Evolutionary conservation across 2,113 vertebrate genomes (phyloP), one percentile per base, ranked within the genome.

Genomic region (Thomomys bottae): DNA sequence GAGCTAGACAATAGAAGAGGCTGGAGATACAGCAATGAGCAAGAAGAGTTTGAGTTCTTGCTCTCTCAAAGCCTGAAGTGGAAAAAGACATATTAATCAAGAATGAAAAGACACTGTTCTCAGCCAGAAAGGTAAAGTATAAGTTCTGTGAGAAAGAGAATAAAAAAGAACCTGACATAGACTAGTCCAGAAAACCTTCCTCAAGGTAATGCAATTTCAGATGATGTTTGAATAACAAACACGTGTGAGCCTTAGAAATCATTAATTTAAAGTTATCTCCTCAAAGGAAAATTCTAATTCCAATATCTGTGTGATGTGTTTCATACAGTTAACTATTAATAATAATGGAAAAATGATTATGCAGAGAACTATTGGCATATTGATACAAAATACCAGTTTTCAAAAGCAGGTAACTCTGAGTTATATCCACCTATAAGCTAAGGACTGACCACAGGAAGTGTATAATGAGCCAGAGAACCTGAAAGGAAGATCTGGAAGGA

Each of bases 61-160:
- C 10, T 66, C 38, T 42, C 23, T 84, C 67, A 36, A 63, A 84
- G 24, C 40, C 40, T 76, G 24, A 36, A 64, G 24, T 14, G 6
- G 18, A 7, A 20, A 75, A 54, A 61, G 40, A 70, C 9, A 61
- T 28, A 45, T 68, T 73, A 20, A 64, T 73, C 66, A 88, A 36
- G n/a, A 84, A 14, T 30, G 8, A 24, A 23, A 92, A 83, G 87
- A 72, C 77, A 72, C 30, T 8, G 9, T 57, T 38, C 42, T 88
- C 38, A 89, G 38, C 67, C 70, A 26, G 87, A 84, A 87, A 88
- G 81, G 70, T 30, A 85, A 81, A 83, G 8, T 77, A 26, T 90
- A 28, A 26, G 26, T 73, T 85, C 59, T 78, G 2, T 11, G 5
- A 75, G 15, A 40, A 7, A 61, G 8, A 8, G 23, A 67, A 77